Evolutionary conservation across 2,797 vertebrate species (phyloP).

Genomic region (Lepus townsendii): DNA sequence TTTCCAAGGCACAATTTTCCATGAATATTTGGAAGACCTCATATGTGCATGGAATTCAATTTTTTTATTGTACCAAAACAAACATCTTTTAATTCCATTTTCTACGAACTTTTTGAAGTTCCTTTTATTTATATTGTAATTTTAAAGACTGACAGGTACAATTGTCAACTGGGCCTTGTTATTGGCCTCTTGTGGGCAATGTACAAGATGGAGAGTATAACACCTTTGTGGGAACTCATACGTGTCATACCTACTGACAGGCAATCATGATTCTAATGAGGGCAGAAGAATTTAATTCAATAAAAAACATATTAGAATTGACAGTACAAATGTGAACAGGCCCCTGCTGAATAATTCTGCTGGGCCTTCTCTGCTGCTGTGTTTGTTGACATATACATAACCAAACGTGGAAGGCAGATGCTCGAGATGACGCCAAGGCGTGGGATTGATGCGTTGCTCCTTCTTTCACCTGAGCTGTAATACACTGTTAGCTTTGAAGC

Average conservation of each 20-base stretch:
- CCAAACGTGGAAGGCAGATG: not conserved
- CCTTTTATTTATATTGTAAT: not conserved
- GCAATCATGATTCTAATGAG: constrained; percentile 78
- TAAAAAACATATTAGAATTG: constrained; percentile 76
- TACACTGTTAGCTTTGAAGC: not conserved
- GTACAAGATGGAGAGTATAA: constrained; percentile 9
- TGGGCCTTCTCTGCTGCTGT: not conserved
- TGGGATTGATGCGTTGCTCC: accelerated
- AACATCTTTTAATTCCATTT: too few species aligned
- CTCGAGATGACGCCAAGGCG: accelerated
- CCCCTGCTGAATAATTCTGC: constrained; percentile 68
- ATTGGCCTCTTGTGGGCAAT: constrained; percentile 43
- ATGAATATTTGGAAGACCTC: too few species aligned
- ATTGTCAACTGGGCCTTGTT: not conserved
- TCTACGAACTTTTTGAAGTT: too few species aligned
- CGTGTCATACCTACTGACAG: constrained; percentile 57
- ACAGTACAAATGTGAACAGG: constrained; percentile 76
- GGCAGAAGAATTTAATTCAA: constrained; percentile 78
- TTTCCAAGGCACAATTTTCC: too few species aligned
- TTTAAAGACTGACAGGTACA: not conserved
- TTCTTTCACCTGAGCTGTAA: not conserved
- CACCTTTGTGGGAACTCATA: constrained; percentile 50
- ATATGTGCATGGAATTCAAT: too few species aligned
- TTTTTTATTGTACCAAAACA: too few species aligned
- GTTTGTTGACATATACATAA: not conserved